Base-by-base conservation (phyloP, 2,888 invertebrate species). In the Alviniconcha strummeri region DNA sequence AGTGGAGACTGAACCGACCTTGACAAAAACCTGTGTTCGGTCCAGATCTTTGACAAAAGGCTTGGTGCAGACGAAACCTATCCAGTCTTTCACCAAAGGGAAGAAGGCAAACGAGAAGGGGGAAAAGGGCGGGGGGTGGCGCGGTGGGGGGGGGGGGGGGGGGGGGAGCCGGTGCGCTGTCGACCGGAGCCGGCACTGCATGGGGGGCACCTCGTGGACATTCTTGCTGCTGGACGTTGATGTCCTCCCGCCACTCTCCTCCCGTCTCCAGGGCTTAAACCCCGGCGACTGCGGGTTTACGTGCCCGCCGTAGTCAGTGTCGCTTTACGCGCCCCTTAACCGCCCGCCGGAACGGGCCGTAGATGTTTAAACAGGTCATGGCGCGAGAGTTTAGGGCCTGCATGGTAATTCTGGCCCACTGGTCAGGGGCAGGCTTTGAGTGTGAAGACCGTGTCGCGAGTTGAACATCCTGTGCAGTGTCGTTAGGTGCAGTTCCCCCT, bases 121-220 rank as follows among this genome's bases (percentile, higher is more conserved):
- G 71, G 52, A 71, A 69, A 81, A 54, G 54, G 36, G 19, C 2
- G 17, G n/a, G 15, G n/a, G n/a, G 15, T 36, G 72, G n/a, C n/a
- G 7, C 5, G 55, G 64, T 52, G 13, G 8, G 55, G n/a, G 56
- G 56, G 36, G n/a, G 55, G 56, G n/a, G 7, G 55, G 56, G 36
- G 56, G 56, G n/a, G 56, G 56, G 9, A 60, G 2, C 13, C 9
- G 13, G 60, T 1, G 60, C 60, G 60, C 60, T 60, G 60, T 13
- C 60, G 9, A 60, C 52, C 74, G 52, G 36, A 15, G 52, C 9
- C 36, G 7, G 74, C 74, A 54, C 74, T 52, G 74, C 69, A 69
- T 15, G 52, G 74, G 52, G 74, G 52, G 74, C 57, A 15, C 15
- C n/a, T 64, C 54, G 60, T 67, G 79, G 79, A 15, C 79, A 79